Conservation (phyloP, 2,113 vertebrate genomes). For the Hassar affinis region DNA sequence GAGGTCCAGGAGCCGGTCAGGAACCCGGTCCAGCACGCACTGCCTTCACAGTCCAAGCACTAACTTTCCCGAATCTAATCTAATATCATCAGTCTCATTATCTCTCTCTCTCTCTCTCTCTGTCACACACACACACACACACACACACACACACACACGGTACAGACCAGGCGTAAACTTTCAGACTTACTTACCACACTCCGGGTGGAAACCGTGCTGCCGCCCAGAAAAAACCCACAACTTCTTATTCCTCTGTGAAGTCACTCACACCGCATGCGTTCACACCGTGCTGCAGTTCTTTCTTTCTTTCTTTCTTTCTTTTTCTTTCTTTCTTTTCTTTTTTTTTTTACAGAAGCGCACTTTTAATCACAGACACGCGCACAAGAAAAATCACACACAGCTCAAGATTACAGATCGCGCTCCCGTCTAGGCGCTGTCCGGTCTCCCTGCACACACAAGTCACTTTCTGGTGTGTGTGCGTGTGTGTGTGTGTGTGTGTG, state of each 20-base stretch:
- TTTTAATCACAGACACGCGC: not conserved
- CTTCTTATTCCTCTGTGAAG: constrained; percentile 35
- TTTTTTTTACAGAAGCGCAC: not conserved
- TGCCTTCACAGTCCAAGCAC: not conserved
- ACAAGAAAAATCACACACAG: not conserved
- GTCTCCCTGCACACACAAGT: constrained; percentile 50
- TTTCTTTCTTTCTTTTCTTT: too few species aligned
- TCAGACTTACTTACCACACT: constrained; percentile 58
- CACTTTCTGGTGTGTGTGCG: constrained; percentile 56
- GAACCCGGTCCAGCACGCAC: not conserved
- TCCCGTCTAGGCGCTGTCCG: constrained; percentile 45
- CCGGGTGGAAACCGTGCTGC: constrained; percentile 40
- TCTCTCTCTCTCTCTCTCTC: not conserved
- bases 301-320: too few species aligned
- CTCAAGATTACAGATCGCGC: not conserved
- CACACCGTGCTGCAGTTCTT: not conserved
- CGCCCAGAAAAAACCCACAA: constrained; percentile 11
- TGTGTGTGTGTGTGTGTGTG: not conserved
- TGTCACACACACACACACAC: too few species aligned
- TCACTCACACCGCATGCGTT: not conserved
- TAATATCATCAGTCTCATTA: too few species aligned
- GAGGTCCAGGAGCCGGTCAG: not conserved
- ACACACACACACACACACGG: too few species aligned
- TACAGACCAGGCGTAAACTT: constrained; percentile 14
- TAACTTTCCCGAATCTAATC: not conserved